A percentile compares a stretch with the other conserved stretches of the same genome.
phyloP scores from a whole-genome alignment of 2,888 invertebrate species.

The Acrobasis consociella region DNA sequence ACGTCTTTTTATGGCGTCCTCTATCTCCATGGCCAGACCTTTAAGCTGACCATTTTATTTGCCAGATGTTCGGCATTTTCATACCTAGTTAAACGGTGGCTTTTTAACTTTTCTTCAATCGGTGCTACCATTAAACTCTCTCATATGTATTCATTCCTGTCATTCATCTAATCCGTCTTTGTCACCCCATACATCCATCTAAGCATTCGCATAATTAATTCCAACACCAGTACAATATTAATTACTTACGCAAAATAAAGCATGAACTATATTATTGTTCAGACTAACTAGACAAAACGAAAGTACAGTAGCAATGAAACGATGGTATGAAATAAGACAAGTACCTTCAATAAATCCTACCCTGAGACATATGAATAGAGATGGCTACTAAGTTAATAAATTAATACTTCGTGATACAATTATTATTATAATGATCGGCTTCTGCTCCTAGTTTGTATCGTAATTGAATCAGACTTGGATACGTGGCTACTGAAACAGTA shows the following conservation, averaged over 20 bases:
- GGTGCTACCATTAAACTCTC: too few relatives aligned
- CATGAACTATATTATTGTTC: background rate
- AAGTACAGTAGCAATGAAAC: slow-evolving; percentile 7
- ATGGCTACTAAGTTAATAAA: slow-evolving; percentile 61
- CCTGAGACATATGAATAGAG: slow-evolving; percentile 61
- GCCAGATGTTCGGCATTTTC: too few relatives aligned
- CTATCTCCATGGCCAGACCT: too few relatives aligned
- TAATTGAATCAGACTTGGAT: slow-evolving; percentile 71
- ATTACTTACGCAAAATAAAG: background rate
- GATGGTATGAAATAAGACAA: slow-evolving; percentile 21
- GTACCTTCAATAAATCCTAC: slow-evolving; percentile 45
- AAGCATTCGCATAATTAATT: too few relatives aligned
- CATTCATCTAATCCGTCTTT: too few relatives aligned
- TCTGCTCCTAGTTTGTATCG: slow-evolving; percentile 56
- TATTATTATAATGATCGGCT: slow-evolving; percentile 73
- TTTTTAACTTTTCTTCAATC: too few relatives aligned
- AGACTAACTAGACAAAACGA: slow-evolving; percentile 7
- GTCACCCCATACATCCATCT: too few relatives aligned
- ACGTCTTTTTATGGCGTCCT: too few relatives aligned
- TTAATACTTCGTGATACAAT: slow-evolving; percentile 76
- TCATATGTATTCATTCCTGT: too few relatives aligned
- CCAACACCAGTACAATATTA: background rate
- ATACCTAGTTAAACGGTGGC: too few relatives aligned
- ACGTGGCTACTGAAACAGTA: slow-evolving; percentile 16
- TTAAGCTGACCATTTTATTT: too few relatives aligned